Base-by-base conservation (phyloP, 2,797 vertebrate genomes). In the Cyclura pinguis region DNA sequence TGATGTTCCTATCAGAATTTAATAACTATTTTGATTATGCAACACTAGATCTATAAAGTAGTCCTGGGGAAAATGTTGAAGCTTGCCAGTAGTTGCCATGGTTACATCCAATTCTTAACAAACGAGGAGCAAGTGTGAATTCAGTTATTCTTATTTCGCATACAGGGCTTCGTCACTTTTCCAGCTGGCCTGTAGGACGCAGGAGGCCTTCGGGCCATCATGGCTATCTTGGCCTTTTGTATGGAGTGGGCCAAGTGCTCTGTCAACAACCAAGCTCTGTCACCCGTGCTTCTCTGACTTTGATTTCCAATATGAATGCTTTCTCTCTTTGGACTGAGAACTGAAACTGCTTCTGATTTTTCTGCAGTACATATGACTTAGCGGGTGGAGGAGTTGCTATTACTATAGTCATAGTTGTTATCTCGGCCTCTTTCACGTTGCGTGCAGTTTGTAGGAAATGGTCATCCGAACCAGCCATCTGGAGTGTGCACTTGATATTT, bases 21-120 rank as follows among this genome's bases (percentile, higher is more conserved):
- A 87, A 81, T 86, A 90, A 91, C 59, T n/a, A 47, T 47, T 78
- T 27, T 91, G 80, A 87, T 91, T 83, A 87, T 87, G 85, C 72
- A 91, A 91, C 62, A 22, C 74, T 78, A 42, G 50, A 87, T 78
- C 80, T 42, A 77, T 84, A 83, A 87, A 91, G 80, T 69, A 69
- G 47, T 87, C 85, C 20, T 42, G 42, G 85, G 80, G 85, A 14
- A 69, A 78, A 57, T 22, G 35, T 67, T 52, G 42, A 50, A 27
- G 81, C 86, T 91, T 91, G 80, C 80, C 50, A 67, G 80, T 57
- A 20, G 90, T 91, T 91, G 57, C 85, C 85, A 91, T 91, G 80
- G 89, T 87, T 83, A 87, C 85, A 78, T n/a, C 50, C 72, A 42
- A 24, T 87, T 84, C 85, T 84, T 35, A 77, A 57, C 85, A 84